Percentiles rank a stretch among this genome's conserved stretches.
Conservation (phyloP, 2,113 vertebrate species). For the Scolopax mira region DNA sequence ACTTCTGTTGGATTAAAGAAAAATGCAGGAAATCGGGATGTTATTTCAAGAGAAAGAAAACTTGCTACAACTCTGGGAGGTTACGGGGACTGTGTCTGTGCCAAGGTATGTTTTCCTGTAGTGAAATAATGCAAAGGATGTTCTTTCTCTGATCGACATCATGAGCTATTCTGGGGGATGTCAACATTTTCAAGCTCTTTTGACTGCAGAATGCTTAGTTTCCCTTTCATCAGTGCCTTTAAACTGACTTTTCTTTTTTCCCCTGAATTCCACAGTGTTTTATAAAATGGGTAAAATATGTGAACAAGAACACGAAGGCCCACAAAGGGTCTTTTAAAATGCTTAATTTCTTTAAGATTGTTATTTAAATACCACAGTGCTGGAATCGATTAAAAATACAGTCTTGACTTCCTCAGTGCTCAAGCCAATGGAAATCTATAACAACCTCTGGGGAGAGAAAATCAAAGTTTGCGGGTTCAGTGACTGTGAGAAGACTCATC, state of each 20-base stretch:
- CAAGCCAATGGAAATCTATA: constrained; percentile 7
- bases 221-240: background rate
- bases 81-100: background rate
- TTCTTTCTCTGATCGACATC: background rate
- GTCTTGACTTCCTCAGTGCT: background rate
- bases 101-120: background rate
- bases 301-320: background rate
- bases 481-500: background rate
- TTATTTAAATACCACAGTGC: background rate
- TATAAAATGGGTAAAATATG: background rate
- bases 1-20: background rate
- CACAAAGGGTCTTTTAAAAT: background rate
- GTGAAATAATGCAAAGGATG: background rate
- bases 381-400: background rate
- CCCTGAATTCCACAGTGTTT: background rate
- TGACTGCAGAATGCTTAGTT: background rate
- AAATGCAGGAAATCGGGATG: background rate
- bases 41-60: background rate
- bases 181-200: background rate
- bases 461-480: background rate
- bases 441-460: background rate
- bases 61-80: background rate
- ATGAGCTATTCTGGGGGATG: background rate
- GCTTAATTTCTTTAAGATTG: background rate
- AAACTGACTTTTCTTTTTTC: background rate